Evolutionary conservation across 2,888 invertebrate species (phyloP).

Genomic region (Seira sanloemensis): DNA sequence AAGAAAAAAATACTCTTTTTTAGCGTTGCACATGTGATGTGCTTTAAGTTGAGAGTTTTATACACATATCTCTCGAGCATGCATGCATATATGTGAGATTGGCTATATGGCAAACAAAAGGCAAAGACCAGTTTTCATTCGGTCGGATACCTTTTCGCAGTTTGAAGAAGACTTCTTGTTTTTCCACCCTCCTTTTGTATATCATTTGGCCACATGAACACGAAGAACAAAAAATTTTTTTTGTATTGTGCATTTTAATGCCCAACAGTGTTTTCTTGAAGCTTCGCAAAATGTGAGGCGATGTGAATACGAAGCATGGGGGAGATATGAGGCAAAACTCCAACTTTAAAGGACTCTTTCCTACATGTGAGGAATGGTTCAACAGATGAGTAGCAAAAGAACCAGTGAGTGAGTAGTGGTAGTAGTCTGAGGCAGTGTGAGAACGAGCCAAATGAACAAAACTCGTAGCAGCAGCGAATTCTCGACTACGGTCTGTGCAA

Average conservation of each 20-base stretch:
- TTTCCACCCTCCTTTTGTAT: background rate
- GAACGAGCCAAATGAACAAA: background rate
- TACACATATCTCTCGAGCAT: too few species aligned
- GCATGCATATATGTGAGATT: too few species aligned
- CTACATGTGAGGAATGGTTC: background rate
- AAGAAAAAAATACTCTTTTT: too few species aligned
- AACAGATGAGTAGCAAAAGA: background rate
- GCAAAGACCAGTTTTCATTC: slow-evolving; percentile 1
- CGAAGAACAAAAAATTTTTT: background rate
- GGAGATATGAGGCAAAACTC: background rate
- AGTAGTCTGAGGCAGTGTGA: background rate
- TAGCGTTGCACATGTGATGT: too few species aligned
- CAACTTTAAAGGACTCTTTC: background rate
- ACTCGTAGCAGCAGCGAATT: background rate
- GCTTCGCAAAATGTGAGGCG: background rate
- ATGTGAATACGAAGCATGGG: background rate
- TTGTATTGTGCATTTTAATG: background rate
- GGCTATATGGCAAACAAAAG: background rate
- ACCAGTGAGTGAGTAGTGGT: background rate
- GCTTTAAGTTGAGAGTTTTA: too few species aligned
- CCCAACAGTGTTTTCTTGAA: background rate
- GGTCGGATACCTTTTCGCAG: background rate
- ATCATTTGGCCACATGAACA: slow-evolving; percentile 7
- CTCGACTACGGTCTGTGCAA: too few species aligned
- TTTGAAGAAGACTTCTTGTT: background rate